phyloP scores from a whole-genome alignment of 37 sponge, comb jelly and placozoan species.

The Oopsacas minuta region DNA sequence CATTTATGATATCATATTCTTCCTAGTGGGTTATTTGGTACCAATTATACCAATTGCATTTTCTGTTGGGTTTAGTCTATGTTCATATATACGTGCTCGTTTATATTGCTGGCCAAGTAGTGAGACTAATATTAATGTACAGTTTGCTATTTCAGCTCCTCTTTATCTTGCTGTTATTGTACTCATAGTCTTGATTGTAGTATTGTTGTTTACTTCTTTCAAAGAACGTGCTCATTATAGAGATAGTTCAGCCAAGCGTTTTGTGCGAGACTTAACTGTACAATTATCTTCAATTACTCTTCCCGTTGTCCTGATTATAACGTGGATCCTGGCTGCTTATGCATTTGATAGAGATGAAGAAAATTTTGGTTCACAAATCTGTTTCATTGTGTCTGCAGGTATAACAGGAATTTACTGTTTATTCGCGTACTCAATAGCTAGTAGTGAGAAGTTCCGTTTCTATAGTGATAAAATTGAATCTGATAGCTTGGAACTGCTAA shows the following conservation, averaged over 20 bases:
- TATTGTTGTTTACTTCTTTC: neutral
- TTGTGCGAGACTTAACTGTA: neutral
- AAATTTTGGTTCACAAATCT: neutral
- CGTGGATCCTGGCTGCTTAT: neutral
- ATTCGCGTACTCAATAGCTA: neutral
- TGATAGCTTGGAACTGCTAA: neutral
- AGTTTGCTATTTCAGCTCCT: neutral
- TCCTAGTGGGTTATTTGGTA: neutral
- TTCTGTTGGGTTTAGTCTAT: neutral
- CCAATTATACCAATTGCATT: neutral
- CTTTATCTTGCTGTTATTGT: neutral
- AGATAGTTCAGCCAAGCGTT: neutral
- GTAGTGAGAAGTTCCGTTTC: neutral
- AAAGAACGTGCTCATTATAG: neutral
- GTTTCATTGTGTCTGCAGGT: neutral
- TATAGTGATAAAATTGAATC: neutral
- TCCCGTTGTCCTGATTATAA: neutral
- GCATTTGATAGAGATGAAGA: neutral
- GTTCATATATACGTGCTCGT: neutral
- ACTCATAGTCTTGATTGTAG: neutral
- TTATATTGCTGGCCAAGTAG: slow-evolving; percentile 6
- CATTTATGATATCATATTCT: neutral
- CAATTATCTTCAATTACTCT: neutral
- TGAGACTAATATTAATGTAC: neutral
- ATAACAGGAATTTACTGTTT: neutral